Conservation (phyloP, 2,888 invertebrate genomes). For the Diachrysia chrysitis region DNA sequence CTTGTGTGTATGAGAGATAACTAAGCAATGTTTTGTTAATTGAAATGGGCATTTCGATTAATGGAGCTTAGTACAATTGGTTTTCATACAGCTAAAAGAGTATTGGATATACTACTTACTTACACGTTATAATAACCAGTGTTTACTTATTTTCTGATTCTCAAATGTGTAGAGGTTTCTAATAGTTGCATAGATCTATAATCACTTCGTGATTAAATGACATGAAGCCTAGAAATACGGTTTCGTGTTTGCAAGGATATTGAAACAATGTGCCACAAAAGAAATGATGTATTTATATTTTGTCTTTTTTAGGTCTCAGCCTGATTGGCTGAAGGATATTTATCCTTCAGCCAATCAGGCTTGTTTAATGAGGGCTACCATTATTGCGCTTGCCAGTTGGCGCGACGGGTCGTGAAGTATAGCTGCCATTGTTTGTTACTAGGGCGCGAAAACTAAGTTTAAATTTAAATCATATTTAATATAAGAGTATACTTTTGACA, state of each 20-base stretch:
- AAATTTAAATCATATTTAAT: too few relatives aligned
- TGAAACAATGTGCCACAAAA: neutral
- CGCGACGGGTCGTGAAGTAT: too few relatives aligned
- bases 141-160: neutral
- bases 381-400: too few relatives aligned
- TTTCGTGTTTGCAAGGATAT: neutral
- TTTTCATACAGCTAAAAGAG: neutral
- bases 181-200: neutral
- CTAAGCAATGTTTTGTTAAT: neutral
- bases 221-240: neutral
- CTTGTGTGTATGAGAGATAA: neutral
- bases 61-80: neutral
- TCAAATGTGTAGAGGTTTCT: neutral
- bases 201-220: neutral
- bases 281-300: too few relatives aligned
- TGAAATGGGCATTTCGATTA: neutral
- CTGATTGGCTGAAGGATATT: too few relatives aligned
- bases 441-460: too few relatives aligned
- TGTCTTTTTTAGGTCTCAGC: too few relatives aligned
- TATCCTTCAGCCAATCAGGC: neutral
- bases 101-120: neutral
- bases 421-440: too few relatives aligned
- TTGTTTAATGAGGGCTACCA: too few relatives aligned
- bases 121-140: neutral
- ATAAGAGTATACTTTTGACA: too few relatives aligned